Evolutionary conservation across 2,797 vertebrate genomes (phyloP), one percentile per base, ranked within the genome.

Genomic region (Melanotaenia parkinsoni): DNA sequence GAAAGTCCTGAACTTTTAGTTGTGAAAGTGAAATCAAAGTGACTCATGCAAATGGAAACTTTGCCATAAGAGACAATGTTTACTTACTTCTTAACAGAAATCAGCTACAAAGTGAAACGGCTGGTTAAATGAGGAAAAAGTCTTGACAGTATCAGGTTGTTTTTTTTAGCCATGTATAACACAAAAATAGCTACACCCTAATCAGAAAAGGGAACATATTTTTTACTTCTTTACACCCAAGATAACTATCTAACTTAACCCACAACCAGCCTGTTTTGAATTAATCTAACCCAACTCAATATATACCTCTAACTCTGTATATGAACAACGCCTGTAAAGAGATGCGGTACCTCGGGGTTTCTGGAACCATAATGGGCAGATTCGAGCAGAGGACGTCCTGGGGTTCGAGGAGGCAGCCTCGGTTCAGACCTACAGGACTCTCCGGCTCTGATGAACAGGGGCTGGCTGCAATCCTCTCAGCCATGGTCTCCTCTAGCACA

Each of bases 301-400:
- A 40, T 40, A 3, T 40, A 3, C 12, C 13, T 14, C 38, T 38
- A 38, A 10, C 13, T 40, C 3, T 40, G 37, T 12, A 38, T 38
- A 8, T 11, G 37, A 11, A 37, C 12, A 10, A 37, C 10, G 35
- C 2, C 35, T 37, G 35, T 10, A 11, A 10, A 37, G 35, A 11
- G 35, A 37, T 10, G 10, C 9, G 35, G 35, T 92, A 94, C 94
- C 94, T 95, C 50, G 93, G 95, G 0, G 95, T 95, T 35, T 94
- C 93, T 0, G 93, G 93, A 43, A 94, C 77, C 0, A 91, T 54
- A n/a, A 70, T 33, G 13, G 71, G 68, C 53, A 86, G 72, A 0
- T 88, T 87, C 0, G 35, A 79, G 38, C 77, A 73, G 1, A 77
- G 57, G 4, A 76, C 43, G 1, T 93, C 92, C 0, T 13, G 70